Evolutionary conservation across 2,113 vertebrate species (phyloP).

Genomic region (Grallaria varia): DNA sequence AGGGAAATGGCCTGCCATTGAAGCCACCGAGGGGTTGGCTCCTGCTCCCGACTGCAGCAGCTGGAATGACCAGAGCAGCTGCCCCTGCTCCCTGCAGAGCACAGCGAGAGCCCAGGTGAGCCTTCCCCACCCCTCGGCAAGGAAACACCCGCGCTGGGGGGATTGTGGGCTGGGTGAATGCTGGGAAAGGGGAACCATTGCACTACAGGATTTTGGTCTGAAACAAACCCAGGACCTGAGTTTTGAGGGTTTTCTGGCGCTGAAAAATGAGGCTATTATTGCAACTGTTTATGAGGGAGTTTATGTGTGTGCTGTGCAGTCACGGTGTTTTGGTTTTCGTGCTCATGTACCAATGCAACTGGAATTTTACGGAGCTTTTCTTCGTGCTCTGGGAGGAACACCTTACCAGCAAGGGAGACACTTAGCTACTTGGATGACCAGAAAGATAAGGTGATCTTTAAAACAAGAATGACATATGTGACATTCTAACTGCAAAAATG

Average conservation of each 20-base stretch:
- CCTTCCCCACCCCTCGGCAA: neutral
- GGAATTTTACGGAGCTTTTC: neutral
- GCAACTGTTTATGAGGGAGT: accelerated
- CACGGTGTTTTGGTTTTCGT: accelerated
- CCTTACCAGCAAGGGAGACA: neutral
- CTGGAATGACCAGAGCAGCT: neutral
- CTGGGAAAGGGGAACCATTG: neutral
- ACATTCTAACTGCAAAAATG: neutral
- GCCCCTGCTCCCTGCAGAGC: neutral
- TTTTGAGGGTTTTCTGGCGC: neutral
- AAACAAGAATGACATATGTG: neutral
- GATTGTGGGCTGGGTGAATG: neutral
- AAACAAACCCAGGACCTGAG: neutral
- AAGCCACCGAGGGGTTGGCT: neutral
- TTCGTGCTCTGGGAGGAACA: neutral
- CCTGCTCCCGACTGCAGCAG: neutral
- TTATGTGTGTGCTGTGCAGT: neutral
- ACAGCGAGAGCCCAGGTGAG: neutral
- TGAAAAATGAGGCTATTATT: neutral
- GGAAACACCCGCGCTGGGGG: neutral
- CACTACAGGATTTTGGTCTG: neutral
- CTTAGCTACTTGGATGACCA: accelerated
- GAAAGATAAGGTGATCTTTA: neutral
- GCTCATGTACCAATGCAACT: accelerated
- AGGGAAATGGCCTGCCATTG: neutral